These are phyloP conservation scores for Spisula solida DNA, from an alignment of 2,888 invertebrate species.

Conservation along the genomic window DNA sequence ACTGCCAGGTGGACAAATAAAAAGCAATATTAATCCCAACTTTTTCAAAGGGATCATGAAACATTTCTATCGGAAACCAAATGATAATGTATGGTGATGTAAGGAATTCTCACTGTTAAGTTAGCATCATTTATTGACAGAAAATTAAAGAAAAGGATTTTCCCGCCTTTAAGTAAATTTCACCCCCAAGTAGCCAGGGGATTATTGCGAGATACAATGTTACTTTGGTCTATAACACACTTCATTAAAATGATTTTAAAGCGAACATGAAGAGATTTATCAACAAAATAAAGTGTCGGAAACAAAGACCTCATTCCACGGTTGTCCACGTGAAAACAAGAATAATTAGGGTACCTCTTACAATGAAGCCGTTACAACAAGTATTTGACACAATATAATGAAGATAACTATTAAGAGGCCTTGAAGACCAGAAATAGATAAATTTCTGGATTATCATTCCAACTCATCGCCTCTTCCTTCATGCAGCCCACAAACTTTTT, in stretches of 20 bases:
- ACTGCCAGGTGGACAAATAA: no score
- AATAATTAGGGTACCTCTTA: neutral
- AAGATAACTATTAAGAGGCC: no score
- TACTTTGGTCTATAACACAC: slow-evolving; percentile 2
- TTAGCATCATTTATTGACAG: neutral
- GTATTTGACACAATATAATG: neutral
- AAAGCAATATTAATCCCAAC: no score
- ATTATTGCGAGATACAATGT: neutral
- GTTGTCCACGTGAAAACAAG: neutral
- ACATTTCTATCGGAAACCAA: no score
- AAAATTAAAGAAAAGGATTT: neutral
- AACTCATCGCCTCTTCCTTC: no score
- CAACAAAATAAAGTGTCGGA: slow-evolving; percentile 6
- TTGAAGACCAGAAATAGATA: no score
- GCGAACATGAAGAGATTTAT: neutral
- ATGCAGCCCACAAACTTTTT: no score
- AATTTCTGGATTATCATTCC: no score
- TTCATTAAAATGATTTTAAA: slow-evolving; percentile 14
- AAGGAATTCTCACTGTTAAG: neutral
- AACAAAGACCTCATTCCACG: slow-evolving; percentile 12
- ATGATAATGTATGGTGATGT: no score
- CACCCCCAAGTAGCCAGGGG: slow-evolving; percentile 9
- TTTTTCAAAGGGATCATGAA: no score
- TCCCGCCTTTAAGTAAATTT: neutral
- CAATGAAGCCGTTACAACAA: neutral